Evolutionary conservation across 2,888 invertebrate genomes (phyloP), one percentile per base, ranked within the genome.

Genomic region (Melipona beecheii): DNA sequence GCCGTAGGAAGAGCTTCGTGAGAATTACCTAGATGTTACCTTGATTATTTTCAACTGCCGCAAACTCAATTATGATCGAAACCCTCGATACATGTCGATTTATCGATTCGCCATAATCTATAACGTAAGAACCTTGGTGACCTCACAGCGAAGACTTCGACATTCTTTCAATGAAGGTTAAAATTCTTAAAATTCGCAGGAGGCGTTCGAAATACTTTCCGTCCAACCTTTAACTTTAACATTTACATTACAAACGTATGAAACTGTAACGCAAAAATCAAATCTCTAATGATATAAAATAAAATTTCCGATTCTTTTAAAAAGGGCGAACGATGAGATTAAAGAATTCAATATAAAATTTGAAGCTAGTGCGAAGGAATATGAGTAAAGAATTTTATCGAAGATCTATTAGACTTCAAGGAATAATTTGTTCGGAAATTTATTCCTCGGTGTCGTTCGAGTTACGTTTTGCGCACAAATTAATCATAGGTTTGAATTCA

Each of bases 31-130:
- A 73, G 66, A 86, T 56, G 75, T 72, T 79, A 52, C 78, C 69
- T 88, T 58, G 75, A 83, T 87, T 86, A 83, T 74, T 78, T 82
- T 78, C 81, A 82, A 77, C 60, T 78, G 70, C 72, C 58, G 68
- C 49, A 76, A 81, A 77, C 81, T 81, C 73, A 78, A 77, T 87
- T 77, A 65, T 24, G 77, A 81, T 85, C 49, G 73, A 75, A 87
- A 78, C 69, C 54, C n/a, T 60, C 52, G 76, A 83, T 82, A 74
- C 68, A 56, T 62, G 62, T 69, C 73, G 54, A 81, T 43, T 76
- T 73, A 73, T 73, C 68, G 68, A 77, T 58, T 54, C 43, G 54
- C 60, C 27, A 19, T 64, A 50, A 83, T 83, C 72, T 76, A 69
- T 70, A 68, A 71, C 64, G 68, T 43, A 54, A n/a, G 54, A 43